Evolutionary conservation across 2,888 invertebrate species (phyloP).

Genomic region (Ryuthela nishihirai): DNA sequence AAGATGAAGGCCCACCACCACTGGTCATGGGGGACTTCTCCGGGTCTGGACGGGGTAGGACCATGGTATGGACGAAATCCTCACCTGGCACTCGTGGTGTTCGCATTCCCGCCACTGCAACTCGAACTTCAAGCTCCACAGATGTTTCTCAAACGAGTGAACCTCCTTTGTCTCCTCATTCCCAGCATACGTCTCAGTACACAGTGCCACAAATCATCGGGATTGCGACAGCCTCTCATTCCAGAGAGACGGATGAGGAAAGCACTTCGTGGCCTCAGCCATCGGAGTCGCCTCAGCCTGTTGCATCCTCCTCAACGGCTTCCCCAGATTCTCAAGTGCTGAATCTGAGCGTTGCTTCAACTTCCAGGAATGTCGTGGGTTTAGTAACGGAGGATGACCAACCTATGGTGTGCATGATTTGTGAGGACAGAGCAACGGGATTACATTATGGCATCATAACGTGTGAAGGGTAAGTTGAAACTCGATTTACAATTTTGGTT

Average conservation of each 20-base stretch:
- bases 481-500: no score
- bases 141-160: no score
- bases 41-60: conserved; percentile 22
- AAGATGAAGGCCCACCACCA: conserved; percentile 23
- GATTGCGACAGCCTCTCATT: no score
- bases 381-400: conserved; percentile 26
- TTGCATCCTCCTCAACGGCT: conserved; percentile 9
- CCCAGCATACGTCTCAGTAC: no score
- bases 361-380: conserved; percentile 8
- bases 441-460: conserved; percentile 98
- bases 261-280: no score
- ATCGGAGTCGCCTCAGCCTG: not conserved
- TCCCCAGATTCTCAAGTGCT: conserved; percentile 34
- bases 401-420: conserved; percentile 92
- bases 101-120: conserved; percentile 15
- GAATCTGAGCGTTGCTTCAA: conserved; percentile 34
- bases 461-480: conserved; percentile 83
- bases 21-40: conserved; percentile 32
- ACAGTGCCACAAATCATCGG: no score
- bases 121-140: conserved; percentile 18
- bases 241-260: conserved; percentile 15
- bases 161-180: no score
- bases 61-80: conserved; percentile 32
- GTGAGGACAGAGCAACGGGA: conserved; percentile 96
- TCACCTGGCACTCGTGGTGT: not conserved